phyloP scores from a whole-genome alignment of 2,113 vertebrate genomes.

The Microcebus jonahi region DNA sequence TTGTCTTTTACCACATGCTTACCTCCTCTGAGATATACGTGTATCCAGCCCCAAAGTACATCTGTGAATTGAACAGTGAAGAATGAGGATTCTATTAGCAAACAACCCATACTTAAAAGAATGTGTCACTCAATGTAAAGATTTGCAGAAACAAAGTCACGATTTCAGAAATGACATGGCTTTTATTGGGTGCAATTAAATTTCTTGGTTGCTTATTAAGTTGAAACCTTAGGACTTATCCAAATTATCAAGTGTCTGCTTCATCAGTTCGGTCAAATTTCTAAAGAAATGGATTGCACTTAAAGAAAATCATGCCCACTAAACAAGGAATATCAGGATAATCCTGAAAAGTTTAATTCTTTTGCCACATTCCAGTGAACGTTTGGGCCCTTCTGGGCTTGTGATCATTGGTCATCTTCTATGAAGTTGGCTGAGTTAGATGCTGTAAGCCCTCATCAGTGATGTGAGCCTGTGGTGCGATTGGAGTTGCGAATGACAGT shows the following conservation, averaged over 20 bases:
- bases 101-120: background rate
- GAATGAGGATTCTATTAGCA: background rate
- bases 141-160: background rate
- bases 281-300: background rate
- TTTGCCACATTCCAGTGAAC: background rate
- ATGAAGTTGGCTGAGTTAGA: background rate
- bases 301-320: background rate
- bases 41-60: background rate
- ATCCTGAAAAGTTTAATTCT: background rate
- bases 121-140: background rate
- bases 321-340: background rate
- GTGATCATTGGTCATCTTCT: background rate
- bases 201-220: background rate
- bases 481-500: background rate
- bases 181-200: constrained; percentile 11
- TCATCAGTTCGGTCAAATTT: background rate
- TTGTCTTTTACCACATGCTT: no score
- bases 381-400: background rate
- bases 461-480: background rate
- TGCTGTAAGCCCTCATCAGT: background rate
- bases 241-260: background rate
- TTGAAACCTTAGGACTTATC: constrained; percentile 22
- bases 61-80: background rate
- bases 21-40: background rate
- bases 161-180: constrained; percentile 31